phyloP scores from a whole-genome alignment of 1,140 invertebrate species.

The Grapholita molesta region DNA sequence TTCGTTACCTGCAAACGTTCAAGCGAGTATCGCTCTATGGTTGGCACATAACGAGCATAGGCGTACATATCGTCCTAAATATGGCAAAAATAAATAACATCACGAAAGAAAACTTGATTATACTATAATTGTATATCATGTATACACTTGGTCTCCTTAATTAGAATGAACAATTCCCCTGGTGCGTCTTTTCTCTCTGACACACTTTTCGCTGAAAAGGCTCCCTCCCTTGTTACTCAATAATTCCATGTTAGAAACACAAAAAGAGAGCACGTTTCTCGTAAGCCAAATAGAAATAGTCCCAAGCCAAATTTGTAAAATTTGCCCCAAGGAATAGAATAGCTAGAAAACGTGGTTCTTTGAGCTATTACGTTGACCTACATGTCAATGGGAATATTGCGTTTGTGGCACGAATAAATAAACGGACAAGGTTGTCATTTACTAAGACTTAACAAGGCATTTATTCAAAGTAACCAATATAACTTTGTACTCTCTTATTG shows the following conservation, averaged over 20 bases:
- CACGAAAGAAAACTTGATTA: too few species aligned
- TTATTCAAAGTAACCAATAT: background rate
- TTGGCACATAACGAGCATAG: too few species aligned
- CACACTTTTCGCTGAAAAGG: background rate
- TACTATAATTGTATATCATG: background rate
- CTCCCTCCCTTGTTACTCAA: background rate
- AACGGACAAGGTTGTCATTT: background rate
- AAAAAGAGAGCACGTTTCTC: background rate
- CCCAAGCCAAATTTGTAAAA: background rate
- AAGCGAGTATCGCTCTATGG: too few species aligned
- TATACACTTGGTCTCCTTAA: background rate
- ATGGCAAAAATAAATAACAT: too few species aligned
- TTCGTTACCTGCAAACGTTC: too few species aligned
- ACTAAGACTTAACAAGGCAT: background rate
- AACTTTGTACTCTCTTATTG: background rate
- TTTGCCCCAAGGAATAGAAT: background rate
- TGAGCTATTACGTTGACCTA: background rate
- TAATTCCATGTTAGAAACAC: background rate
- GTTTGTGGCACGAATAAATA: background rate
- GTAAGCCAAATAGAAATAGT: background rate
- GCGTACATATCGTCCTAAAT: too few species aligned
- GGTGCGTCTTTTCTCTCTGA: background rate
- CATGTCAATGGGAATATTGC: slow-evolving; percentile 3
- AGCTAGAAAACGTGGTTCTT: background rate
- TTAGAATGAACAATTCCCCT: background rate